These are phyloP conservation scores for Pelobates fuscus DNA, from an alignment of 2,113 vertebrate species.

Conservation along the genomic window DNA sequence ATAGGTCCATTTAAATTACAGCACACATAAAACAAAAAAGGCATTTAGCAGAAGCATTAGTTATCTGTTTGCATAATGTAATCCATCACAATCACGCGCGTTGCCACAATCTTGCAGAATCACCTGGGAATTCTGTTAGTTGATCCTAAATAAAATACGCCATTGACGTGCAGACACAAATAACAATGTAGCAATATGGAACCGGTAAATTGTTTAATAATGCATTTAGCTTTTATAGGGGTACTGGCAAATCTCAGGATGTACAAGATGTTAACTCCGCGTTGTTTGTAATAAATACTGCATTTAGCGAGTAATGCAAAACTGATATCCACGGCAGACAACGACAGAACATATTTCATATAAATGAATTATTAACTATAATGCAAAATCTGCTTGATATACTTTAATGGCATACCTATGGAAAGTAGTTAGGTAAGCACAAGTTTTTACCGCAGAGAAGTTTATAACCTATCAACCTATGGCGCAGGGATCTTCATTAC, in stretches of 20 bases:
- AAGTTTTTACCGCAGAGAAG: background rate
- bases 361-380: conserved; percentile 40
- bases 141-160: conserved; percentile 47
- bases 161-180: conserved; percentile 38
- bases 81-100: conserved; percentile 38
- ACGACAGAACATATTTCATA: conserved; percentile 32
- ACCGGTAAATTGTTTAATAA: conserved; percentile 38
- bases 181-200: conserved; percentile 41
- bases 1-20: conserved; percentile 45
- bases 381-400: background rate
- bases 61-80: conserved; percentile 39
- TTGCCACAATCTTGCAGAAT: conserved; percentile 43
- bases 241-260: conserved; percentile 38
- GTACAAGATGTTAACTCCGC: conserved; percentile 29
- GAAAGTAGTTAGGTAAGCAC: background rate
- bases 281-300: conserved; percentile 38
- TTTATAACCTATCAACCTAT: background rate
- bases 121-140: conserved; percentile 43
- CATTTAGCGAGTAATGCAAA: conserved; percentile 26
- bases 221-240: conserved; percentile 37
- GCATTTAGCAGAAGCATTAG: conserved; percentile 44
- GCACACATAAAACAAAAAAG: conserved; percentile 44
- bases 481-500: background rate
- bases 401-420: conserved; percentile 1
- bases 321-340: background rate